Evolutionary conservation across 2,113 vertebrate species (phyloP).

Genomic region (Anarrhichthys ocellatus): DNA sequence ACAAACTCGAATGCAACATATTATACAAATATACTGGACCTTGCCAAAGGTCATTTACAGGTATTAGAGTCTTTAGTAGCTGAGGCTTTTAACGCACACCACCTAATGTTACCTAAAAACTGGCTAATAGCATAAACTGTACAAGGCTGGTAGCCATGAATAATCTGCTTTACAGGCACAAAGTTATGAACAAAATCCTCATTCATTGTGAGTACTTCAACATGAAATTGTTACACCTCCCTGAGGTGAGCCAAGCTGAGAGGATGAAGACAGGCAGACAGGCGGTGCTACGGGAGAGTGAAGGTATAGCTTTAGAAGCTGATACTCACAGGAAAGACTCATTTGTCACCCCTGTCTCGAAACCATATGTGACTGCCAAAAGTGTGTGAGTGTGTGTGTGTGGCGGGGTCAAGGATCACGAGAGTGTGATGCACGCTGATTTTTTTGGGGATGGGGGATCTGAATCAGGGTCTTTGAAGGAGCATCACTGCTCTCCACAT

Average conservation of each 20-base stretch:
- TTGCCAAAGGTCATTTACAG: not conserved
- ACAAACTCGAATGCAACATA: not conserved
- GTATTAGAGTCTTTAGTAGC: too few relatives aligned
- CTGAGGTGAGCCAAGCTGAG: slow-evolving; percentile 53
- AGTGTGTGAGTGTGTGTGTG: slow-evolving; percentile 33
- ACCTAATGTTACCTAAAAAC: not conserved
- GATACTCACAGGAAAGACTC: slow-evolving; percentile 75
- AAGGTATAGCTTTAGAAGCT: slow-evolving; percentile 73
- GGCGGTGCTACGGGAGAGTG: slow-evolving; percentile 41
- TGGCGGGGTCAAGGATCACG: slow-evolving; percentile 47
- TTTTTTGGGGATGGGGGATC: slow-evolving; percentile 13
- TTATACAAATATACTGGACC: too few relatives aligned
- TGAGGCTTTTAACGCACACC: too few relatives aligned
- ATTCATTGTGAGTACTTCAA: slow-evolving; percentile 78
- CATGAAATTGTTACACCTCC: slow-evolving; percentile 67
- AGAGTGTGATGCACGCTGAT: slow-evolving; percentile 55
- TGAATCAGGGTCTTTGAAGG: slow-evolving; percentile 59
- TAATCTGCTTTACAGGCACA: not conserved
- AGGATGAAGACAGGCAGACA: slow-evolving; percentile 50
- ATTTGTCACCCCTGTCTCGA: slow-evolving; percentile 80
- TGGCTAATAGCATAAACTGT: not conserved
- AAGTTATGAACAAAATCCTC: slow-evolving; percentile 12
- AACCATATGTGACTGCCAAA: slow-evolving; percentile 66
- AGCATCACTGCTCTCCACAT: slow-evolving; percentile 51
- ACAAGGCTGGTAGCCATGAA: not conserved